These are phyloP conservation scores for Electrona antarctica DNA, from an alignment of 2,113 vertebrate species.

Conservation along the genomic window DNA sequence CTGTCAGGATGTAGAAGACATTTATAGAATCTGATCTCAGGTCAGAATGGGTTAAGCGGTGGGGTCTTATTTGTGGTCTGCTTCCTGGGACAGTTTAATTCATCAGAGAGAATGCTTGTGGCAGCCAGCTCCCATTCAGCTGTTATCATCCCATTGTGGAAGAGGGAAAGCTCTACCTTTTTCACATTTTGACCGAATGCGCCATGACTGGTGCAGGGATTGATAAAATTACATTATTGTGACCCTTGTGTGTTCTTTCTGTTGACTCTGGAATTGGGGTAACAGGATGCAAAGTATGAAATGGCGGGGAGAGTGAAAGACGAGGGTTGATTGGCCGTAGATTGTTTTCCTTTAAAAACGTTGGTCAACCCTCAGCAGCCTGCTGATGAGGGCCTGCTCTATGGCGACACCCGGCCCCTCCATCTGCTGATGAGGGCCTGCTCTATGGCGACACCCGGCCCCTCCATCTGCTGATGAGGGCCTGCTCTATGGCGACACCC, in stretches of 20 bases:
- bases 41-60: too few relatives aligned
- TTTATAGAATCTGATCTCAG: too few relatives aligned
- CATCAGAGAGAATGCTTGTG: constrained; percentile 50
- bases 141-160: constrained; percentile 33
- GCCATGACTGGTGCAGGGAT: constrained; percentile 19
- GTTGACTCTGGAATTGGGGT: background rate
- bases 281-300: constrained; percentile 29
- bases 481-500: constrained; percentile 24
- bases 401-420: constrained; percentile 29
- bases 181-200: background rate
- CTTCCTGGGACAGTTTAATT: constrained; percentile 49
- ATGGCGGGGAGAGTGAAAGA: constrained; percentile 29
- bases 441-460: constrained; percentile 25
- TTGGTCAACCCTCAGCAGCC: constrained; percentile 15
- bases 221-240: constrained; percentile 47
- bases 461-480: constrained; percentile 27
- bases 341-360: constrained; percentile 12
- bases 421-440: constrained; percentile 16
- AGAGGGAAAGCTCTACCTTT: constrained; percentile 19
- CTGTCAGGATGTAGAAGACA: too few relatives aligned
- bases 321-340: constrained; percentile 14
- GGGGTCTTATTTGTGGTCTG: constrained; percentile 52
- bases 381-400: constrained; percentile 18
- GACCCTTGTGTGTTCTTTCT: constrained; percentile 32
- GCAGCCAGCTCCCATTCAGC: constrained; percentile 42